A percentile compares a stretch with the other conserved stretches of the same genome.
These are phyloP conservation scores for Pharmacophagus antenor DNA, from an alignment of 2,888 invertebrate species.

Conservation along the genomic window DNA sequence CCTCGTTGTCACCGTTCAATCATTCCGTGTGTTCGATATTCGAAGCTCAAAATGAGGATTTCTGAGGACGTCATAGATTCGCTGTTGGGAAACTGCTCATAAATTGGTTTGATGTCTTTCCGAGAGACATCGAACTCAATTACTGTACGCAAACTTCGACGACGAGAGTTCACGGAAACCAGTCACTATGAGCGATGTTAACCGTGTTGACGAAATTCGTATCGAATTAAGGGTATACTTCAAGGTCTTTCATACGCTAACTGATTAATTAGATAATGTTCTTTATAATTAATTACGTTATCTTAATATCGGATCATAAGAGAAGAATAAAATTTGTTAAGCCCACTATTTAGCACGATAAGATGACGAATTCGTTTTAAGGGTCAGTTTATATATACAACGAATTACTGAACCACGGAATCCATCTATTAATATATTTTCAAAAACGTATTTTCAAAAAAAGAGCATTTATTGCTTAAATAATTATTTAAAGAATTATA, in stretches of 20 bases:
- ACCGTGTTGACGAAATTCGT: neutral
- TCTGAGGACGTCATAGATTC: slow-evolving; percentile 1
- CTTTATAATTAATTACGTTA: neutral
- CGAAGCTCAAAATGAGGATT: slow-evolving; percentile 3
- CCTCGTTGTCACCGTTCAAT: neutral
- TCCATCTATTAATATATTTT: no score
- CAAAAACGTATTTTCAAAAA: no score
- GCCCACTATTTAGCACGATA: no score
- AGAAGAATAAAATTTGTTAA: no score
- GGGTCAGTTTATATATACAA: no score
- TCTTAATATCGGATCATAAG: no score
- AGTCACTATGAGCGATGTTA: slow-evolving; percentile 3
- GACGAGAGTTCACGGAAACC: slow-evolving; percentile 2
- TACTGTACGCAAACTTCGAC: slow-evolving; percentile 13
- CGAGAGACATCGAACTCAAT: slow-evolving; percentile 21
- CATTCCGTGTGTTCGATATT: neutral
- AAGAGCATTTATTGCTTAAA: no score
- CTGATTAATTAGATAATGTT: neutral
- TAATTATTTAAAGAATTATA: no score
- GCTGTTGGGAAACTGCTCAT: slow-evolving; percentile 11
- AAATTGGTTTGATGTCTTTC: slow-evolving; percentile 20
- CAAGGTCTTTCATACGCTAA: neutral
- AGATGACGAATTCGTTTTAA: no score
- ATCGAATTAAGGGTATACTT: neutral
- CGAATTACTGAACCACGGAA: no score